Evolutionary conservation across 2,797 vertebrate genomes (phyloP), one percentile per base, ranked within the genome.

Genomic region (Poecilia wingei): DNA sequence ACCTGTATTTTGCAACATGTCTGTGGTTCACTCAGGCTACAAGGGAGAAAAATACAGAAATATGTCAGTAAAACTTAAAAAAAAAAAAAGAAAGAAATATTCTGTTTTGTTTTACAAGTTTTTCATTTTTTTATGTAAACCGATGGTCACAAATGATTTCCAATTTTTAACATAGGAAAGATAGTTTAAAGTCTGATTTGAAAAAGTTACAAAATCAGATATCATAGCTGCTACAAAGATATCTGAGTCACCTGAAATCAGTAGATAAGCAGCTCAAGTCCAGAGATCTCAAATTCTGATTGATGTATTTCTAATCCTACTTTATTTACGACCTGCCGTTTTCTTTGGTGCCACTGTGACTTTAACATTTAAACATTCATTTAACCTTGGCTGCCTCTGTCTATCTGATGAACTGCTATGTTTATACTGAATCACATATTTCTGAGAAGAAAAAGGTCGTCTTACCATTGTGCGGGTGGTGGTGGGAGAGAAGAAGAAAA

Each of bases 381-480:
- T 39, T n/a, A n/a, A 45, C 66, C 39, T 43, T 41, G 36, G 28
- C 70, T 71, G n/a, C 10, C n/a, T 46, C 61, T 66, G 33, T 28
- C n/a, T 22, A 33, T 9, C 8, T 47, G 70, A 49, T 31, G 31
- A 31, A 4, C 46, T 72, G 47, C 14, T 31, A 14, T 22, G 31
- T 13, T 25, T 7, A 39, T 20, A 12, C 47, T 6, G 22, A 10
- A 14, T n/a, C 25, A n/a, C 14, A 6, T 57, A 39, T 46, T 69
- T 74, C 61, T 22, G 4, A 47, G 20, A 78, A 20, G 31, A 43
- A 14, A 64, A 45, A 43, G 2, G 3, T n/a, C 39, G 2, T 25
- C 45, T 41, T 96, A 98, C 98, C 97, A 98, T 90, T 68, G 70
- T 91, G 79, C 97, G 97, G 55, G 93, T 97, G 76, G 95, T 90